Percentiles rank a stretch among this genome's conserved stretches.
These are phyloP conservation scores for Pelecanus crispus DNA, from an alignment of 2,113 vertebrate genomes.

Conservation along the genomic window DNA sequence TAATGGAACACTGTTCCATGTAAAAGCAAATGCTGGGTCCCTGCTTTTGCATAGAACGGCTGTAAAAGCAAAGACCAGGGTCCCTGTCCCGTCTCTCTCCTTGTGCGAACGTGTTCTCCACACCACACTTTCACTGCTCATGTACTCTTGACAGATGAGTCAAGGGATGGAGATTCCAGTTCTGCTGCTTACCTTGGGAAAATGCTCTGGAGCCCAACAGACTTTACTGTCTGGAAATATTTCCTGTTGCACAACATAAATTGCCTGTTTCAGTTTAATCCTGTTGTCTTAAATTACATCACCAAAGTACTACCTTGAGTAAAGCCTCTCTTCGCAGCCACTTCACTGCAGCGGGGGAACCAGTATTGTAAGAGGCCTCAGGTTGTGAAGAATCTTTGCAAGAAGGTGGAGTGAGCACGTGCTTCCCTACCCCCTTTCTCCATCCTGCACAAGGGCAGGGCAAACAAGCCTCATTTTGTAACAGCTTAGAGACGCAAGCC, in stretches of 20 bases:
- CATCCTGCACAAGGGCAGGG: background rate
- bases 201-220: background rate
- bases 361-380: background rate
- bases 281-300: conserved; percentile 53
- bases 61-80: background rate
- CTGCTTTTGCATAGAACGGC: background rate
- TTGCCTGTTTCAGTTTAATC: conserved; percentile 54
- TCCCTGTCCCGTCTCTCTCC: background rate
- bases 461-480: background rate
- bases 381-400: background rate
- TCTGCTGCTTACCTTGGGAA: conserved; percentile 46
- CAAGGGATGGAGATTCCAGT: conserved; percentile 32
- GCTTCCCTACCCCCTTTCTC: background rate
- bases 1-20: background rate
- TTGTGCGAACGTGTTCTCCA: fast-evolving
- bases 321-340: background rate
- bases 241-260: conserved; percentile 61
- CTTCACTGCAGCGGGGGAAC: background rate
- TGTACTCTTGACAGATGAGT: background rate
- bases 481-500: background rate
- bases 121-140: background rate
- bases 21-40: background rate
- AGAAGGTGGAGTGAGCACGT: background rate
- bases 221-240: conserved; percentile 48
- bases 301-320: background rate